Evolutionary conservation across 2,888 invertebrate genomes (phyloP), one percentile per base, ranked within the genome.

Genomic region (Brachyptera putata): DNA sequence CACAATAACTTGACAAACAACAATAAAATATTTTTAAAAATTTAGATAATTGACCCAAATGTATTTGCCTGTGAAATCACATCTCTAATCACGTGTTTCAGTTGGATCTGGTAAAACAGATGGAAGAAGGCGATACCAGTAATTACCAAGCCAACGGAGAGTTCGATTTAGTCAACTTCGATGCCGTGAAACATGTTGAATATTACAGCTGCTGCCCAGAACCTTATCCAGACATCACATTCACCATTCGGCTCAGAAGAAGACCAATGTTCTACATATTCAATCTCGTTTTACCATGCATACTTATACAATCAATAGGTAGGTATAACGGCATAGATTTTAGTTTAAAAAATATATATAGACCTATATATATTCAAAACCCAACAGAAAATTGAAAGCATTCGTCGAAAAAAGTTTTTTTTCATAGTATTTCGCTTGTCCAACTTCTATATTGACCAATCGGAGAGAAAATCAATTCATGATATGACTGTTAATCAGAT

Each of bases 81-180:
- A n/a, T n/a, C n/a, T n/a, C n/a, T n/a, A n/a, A n/a, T n/a, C n/a
- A n/a, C n/a, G n/a, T n/a, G 11, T 30, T 30, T 7, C 74, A 89
- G 89, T 75, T 89, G 70, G 87, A 90, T 70, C 74, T 91, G 53
- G 82, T 84, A 65, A 84, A 87, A 69, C 87, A 89, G 70, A 86
- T 87, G 57, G 86, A 89, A 70, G 84, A 86, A 69, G 92, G 92
- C 0, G 93, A 94, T 74, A 83, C 87, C 56, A 87, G 87, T 66
- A 92, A 92, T 77, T 94, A 93, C 74, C 91, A 93, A 71, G 86
- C 87, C n/a, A 94, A 92, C 73, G 91, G 91, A 1, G 94, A 94
- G 75, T 94, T 93, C 75, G 89, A 91, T 72, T 76, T 94, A 66
- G 81, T 89, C 64, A 85, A 86, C 71, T 89, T 90, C 71, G 84